Evolutionary conservation across 2,797 vertebrate genomes (phyloP), one percentile per base, ranked within the genome.

Genomic region (Pangasius mekongensis): DNA sequence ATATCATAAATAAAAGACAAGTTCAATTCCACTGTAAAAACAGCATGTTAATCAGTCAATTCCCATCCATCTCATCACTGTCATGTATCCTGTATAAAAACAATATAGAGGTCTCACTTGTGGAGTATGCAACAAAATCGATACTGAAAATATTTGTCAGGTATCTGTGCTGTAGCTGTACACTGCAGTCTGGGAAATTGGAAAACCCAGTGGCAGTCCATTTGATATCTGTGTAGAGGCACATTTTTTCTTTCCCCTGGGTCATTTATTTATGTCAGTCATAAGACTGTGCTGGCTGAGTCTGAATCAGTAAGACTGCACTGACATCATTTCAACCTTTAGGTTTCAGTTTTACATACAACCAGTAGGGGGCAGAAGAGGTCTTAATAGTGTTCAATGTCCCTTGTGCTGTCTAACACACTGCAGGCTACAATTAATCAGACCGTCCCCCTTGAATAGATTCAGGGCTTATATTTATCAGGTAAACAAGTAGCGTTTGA

Each of bases 301-400:
- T 94, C 73, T 77, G 92, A 94, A 95, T 95, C 94, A 89, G 93
- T 95, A 90, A 91, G 90, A 93, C 93, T 91, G 92, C 91, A 86
- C 71, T 20, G 86, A 88, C 91, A 89, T 91, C 89, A 93, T 93
- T 93, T 10, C 67, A 64, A 64, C 71, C 82, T 84, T 73, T 89
- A 88, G 9, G 22, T 56, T 78, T n/a, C 9, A 90, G 90, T 91
- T 88, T 54, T 13, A 36, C 5, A 30, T 83, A n/a, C 66, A 47
- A 30, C 93, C 96, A 95, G 95, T 93, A 96, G 95, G 94, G 94
- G 95, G 94, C 95, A 96, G 71, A 86, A 90, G 30, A 87, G 87
- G 39, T 74, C 84, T 24, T 73, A 24, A 33, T 33, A 16, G 27
- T 77, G 39, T 82, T 64, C 52, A 22, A 5, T 30, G 27, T 81